phyloP scores from a whole-genome alignment of 2,888 invertebrate species.

The Phytoseiulus persimilis region DNA sequence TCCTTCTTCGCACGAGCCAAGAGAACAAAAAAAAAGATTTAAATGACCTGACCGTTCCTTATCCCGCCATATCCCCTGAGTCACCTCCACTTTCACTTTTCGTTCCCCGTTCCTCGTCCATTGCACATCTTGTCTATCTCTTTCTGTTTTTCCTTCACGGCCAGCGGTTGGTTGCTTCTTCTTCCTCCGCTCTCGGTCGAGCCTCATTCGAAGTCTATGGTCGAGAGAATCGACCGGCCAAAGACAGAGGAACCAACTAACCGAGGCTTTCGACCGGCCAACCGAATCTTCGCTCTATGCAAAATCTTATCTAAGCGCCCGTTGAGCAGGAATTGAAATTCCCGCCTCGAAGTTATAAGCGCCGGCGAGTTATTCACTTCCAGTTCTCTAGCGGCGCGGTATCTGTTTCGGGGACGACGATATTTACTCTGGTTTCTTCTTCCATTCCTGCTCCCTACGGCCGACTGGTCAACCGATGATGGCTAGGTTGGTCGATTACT shows the following conservation, averaged over 20 bases:
- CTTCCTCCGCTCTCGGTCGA: neutral
- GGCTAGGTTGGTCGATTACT: constrained; percentile 40
- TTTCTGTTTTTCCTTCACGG: neutral
- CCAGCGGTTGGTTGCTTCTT: neutral
- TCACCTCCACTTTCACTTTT: neutral
- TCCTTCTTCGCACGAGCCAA: neutral
- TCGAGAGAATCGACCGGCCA: neutral
- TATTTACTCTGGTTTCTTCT: neutral
- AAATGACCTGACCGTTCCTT: constrained; percentile 5
- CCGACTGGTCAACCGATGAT: neutral
- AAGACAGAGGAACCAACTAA: neutral
- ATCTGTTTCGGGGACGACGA: neutral
- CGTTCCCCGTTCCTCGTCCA: neutral
- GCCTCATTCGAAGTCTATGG: neutral
- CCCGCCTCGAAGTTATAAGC: neutral
- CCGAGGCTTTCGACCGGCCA: neutral
- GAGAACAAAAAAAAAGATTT: neutral
- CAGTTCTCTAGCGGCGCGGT: neutral
- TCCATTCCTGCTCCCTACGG: neutral
- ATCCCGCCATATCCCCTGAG: neutral
- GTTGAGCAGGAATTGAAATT: neutral
- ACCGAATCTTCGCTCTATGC: neutral
- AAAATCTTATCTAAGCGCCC: neutral
- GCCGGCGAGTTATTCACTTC: neutral
- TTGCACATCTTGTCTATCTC: neutral